Base-by-base conservation (phyloP, 2,113 vertebrate genomes). In the Labeo catla region DNA sequence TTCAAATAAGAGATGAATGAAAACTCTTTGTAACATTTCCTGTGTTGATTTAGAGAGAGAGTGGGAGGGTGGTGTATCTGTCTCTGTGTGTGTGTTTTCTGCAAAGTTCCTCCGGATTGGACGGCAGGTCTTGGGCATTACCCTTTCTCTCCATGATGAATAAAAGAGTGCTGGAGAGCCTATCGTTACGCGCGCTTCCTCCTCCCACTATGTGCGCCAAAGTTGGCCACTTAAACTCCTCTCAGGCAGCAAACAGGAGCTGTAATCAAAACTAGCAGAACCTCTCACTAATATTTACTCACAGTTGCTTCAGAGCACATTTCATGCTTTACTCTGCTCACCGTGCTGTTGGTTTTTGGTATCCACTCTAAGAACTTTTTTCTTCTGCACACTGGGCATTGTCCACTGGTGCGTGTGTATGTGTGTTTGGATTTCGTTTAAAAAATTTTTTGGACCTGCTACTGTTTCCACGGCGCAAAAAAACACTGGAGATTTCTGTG, bases 91-190 rank as follows among this genome's bases (percentile, higher is more conserved):
- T 90, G 90, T 83, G 84, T 82, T 84, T 87, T 68, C 66, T 36
- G 45, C 83, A 74, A 82, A 72, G 68, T 81, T 76, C 89, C 68
- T 87, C 93, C 88, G 90, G 92, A 96, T 96, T 96, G 96, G 97
- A 93, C 92, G 92, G 43, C n/a, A 1, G 63, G 90, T 91, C 92
- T 76, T 87, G 90, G 91, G 93, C 87, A 92, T 89, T 94, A 93
- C 95, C 95, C 95, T 94, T 93, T 94, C 93, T 92, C 91, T 94
- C 84, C 87, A 90, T 92, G 95, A 93, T 92, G 95, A 95, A 97
- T 97, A 96, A 97, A 97, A 96, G 97, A 95, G 93, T 93, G 90
- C 87, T 74, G 88, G 89, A 47, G 93, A 96, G 95, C 97, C 97
- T 96, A 96, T 97, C 96, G 94, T 92, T 92, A 94, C 91, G 76